Conservation (phyloP, 2,888 invertebrate genomes). For the Microlaimidae sp. region DNA sequence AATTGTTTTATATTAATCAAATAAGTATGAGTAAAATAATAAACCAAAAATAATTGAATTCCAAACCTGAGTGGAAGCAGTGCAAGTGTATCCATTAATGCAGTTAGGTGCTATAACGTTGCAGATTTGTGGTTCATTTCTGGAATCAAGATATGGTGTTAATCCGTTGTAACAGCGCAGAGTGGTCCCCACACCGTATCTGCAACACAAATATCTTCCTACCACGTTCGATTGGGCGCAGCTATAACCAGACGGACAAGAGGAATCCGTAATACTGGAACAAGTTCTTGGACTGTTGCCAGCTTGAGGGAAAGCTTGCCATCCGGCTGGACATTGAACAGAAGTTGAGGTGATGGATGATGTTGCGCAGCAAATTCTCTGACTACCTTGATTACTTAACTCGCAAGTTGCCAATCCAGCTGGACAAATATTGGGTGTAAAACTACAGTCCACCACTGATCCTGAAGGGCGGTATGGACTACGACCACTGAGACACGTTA, state of each 20-base stretch:
- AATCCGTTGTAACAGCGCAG: slow-evolving; percentile 8
- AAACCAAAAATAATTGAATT: too few species aligned
- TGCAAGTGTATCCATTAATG: neutral
- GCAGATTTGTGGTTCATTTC: slow-evolving; percentile 1
- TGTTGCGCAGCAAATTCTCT: too few species aligned
- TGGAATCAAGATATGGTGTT: neutral
- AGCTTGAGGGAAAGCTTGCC: neutral
- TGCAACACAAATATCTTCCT: neutral
- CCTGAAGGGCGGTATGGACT: too few species aligned
- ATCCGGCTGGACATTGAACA: neutral
- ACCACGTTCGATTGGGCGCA: neutral
- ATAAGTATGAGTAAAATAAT: too few species aligned
- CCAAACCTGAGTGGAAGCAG: slow-evolving; percentile 7
- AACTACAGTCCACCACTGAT: neutral
- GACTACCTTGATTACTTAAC: too few species aligned
- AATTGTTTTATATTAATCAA: too few species aligned
- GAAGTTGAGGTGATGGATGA: too few species aligned
- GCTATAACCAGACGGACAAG: neutral
- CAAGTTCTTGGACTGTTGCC: neutral
- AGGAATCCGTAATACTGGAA: neutral
- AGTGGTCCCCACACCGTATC: neutral
- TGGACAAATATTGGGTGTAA: too few species aligned
- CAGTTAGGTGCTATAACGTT: neutral
- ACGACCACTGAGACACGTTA: too few species aligned
- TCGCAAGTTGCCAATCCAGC: too few species aligned